Percentiles rank a stretch among this genome's conserved stretches.
Evolutionary conservation across 2,888 invertebrate species (phyloP).

Genomic region (Pachliopta kotzebuea): DNA sequence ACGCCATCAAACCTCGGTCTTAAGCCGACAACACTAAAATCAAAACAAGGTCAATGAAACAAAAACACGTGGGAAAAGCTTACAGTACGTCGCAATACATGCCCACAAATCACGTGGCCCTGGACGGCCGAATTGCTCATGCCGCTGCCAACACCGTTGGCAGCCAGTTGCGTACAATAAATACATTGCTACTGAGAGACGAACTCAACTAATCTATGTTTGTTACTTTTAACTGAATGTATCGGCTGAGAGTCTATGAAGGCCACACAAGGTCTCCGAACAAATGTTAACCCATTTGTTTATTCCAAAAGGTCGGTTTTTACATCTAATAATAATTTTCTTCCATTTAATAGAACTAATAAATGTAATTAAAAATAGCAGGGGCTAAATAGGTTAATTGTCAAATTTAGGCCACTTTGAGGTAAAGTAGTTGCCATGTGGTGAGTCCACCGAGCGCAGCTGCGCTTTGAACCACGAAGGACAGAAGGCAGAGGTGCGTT

Average conservation of each 20-base stretch:
- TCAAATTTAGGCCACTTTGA: background rate
- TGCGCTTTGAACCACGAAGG: slow-evolving; percentile 26
- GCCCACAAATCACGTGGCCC: slow-evolving; percentile 29
- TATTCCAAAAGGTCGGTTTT: background rate
- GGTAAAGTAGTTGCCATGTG: slow-evolving; percentile 13
- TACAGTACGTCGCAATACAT: slow-evolving; percentile 32
- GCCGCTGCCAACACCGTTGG: slow-evolving; percentile 26
- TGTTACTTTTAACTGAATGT: slow-evolving; percentile 1
- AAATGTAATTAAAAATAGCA: background rate
- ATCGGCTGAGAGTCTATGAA: background rate
- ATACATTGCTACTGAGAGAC: slow-evolving; percentile 15
- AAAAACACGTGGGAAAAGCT: slow-evolving; percentile 45
- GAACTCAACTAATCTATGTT: slow-evolving; percentile 13
- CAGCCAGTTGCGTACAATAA: slow-evolving; percentile 8
- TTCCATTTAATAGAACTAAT: background rate
- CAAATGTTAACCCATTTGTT: background rate
- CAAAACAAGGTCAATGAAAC: slow-evolving; percentile 52
- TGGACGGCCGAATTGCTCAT: slow-evolving; percentile 8
- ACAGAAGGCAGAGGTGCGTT: slow-evolving; percentile 18
- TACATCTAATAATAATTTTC: background rate
- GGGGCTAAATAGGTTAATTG: no score
- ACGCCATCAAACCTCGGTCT: slow-evolving; percentile 10
- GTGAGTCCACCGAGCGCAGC: slow-evolving; percentile 10
- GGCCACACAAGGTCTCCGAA: background rate
- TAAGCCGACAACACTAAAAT: slow-evolving; percentile 19